Percentiles rank a stretch among this genome's conserved stretches.
Conservation (phyloP, 1,140 invertebrate species). For the Drosophila ficusphila region DNA sequence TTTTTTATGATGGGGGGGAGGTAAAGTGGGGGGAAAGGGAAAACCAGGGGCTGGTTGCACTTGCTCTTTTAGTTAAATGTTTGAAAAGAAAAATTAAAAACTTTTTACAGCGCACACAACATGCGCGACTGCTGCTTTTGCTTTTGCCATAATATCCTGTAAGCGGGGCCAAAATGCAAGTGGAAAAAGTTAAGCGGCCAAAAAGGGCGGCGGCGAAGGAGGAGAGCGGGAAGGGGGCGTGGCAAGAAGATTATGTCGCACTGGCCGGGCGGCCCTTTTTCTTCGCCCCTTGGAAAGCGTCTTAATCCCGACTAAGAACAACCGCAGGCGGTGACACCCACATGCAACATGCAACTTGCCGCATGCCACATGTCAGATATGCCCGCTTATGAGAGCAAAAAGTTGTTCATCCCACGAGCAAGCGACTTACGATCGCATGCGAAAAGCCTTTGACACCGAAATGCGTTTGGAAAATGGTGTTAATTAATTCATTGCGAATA, state of each 20-base stretch:
- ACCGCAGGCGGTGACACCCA: conserved; percentile 49
- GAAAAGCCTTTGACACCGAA: background rate
- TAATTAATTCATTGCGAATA: background rate
- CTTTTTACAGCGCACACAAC: conserved; percentile 74
- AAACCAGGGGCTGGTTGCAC: too few species aligned
- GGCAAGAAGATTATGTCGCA: conserved; percentile 62
- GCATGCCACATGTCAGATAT: conserved; percentile 47
- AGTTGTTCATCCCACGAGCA: conserved; percentile 18
- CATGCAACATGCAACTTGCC: conserved; percentile 13
- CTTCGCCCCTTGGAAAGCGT: conserved; percentile 6
- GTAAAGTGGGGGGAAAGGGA: background rate
- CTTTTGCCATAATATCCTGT: conserved; percentile 58
- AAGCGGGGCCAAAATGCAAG: conserved; percentile 62
- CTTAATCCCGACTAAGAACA: conserved; percentile 49
- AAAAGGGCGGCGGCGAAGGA: conserved; percentile 3
- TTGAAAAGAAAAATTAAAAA: conserved; percentile 82
- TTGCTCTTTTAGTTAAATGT: conserved; percentile 82
- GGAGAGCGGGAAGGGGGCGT: background rate
- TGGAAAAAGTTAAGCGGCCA: conserved; percentile 72
- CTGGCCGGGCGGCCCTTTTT: background rate
- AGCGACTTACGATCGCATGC: conserved; percentile 4
- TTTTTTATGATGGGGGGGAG: background rate
- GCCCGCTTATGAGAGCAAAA: conserved; percentile 20
- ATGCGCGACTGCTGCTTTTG: conserved; percentile 40
- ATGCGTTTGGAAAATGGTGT: background rate